Evolutionary conservation across 1,140 invertebrate genomes (phyloP), one percentile per base, ranked within the genome.

Genomic region (Aphaenogaster rudis): DNA sequence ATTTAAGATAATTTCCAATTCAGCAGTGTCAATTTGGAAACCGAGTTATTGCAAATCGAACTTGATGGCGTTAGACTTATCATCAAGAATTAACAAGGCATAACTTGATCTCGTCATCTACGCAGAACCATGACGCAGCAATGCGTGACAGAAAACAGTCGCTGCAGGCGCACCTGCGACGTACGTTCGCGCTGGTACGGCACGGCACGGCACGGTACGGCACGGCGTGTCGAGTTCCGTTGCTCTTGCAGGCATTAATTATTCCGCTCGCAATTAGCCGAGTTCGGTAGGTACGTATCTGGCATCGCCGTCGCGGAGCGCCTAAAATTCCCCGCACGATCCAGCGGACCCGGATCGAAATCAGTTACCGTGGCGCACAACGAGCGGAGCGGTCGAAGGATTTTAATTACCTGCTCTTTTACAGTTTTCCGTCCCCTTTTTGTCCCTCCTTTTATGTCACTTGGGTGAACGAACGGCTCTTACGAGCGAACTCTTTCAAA

Each of bases 241-340:
- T 69, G 88, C 84, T 87, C 74, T 66, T 84, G 45, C 66, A 57
- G 74, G 50, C 85, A 87, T 76, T 77, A 90, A 90, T 90, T 90
- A 90, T 88, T 90, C 72, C 86, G 11, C 3, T 61, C 50, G 74
- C 67, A 90, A 90, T 90, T 90, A 89, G 66, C 79, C 64, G 59
- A 85, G 86, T 89, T 87, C 59, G 84, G 48, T 67, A 67, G 87
- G 48, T 67, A 80, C 42, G 52, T 84, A 76, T 61, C 85, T 86
- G 63, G 85, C 45, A 54, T 69, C 78, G 11, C 33, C 67, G 15
- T 33, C 36, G 7, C 45, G 15, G 17, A 48, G 48, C 42, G 79
- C 50, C 28, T 79, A 87, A 88, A 90, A 90, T 90, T 87, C 86
- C 57, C 52, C 28, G 45, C 89, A 79, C 72, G 67, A 89, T 82